Evolutionary conservation across 2,888 invertebrate species (phyloP), one percentile per base, ranked within the genome.

Genomic region (Drosophila fungiperda): DNA sequence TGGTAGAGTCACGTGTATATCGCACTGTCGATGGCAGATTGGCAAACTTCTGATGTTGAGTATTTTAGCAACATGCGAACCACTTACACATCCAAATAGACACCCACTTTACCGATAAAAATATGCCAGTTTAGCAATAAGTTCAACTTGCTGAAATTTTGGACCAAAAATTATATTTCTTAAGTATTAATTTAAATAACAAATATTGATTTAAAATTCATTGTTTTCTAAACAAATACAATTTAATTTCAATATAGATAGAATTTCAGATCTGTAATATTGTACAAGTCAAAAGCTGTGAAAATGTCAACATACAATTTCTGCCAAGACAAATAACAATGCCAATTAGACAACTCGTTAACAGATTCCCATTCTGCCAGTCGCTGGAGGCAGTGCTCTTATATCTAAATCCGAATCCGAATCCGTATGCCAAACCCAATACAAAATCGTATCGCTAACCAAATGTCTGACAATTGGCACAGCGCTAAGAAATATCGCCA

Each of bases 321-420:
- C 23, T 17, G 23, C 67, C 40, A 54, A 65, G 67, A 63, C 68
- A 61, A 62, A 60, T 76, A 69, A 69, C 73, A 70, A 61, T 32
- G 62, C 65, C 83, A 83, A 83, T 88, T 83, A 80, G 86, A 74
- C 69, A 66, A 48, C 58, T 55, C 59, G 72, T 67, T 75, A 76
- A 70, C 71, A 75, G 71, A 78, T 70, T 49, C 52, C 15, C 45
- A 65, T 48, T 29, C 29, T 42, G 62, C 50, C 58, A 49, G 61
- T 52, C 15, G 23, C 45, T 15, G 15, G 23, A 23, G 50, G 40
- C 23, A 54, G 45, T 38, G 52, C 23, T 55, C 48, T 9, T 45
- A 38, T 42, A 78, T 73, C 32, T 49, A 78, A 76, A 65, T 68
- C 52, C 63, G 35, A 29, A 29, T 29, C 29, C 29, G 29, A 57